These are phyloP conservation scores for Electrona antarctica DNA, from an alignment of 2,113 vertebrate species.

Conservation along the genomic window DNA sequence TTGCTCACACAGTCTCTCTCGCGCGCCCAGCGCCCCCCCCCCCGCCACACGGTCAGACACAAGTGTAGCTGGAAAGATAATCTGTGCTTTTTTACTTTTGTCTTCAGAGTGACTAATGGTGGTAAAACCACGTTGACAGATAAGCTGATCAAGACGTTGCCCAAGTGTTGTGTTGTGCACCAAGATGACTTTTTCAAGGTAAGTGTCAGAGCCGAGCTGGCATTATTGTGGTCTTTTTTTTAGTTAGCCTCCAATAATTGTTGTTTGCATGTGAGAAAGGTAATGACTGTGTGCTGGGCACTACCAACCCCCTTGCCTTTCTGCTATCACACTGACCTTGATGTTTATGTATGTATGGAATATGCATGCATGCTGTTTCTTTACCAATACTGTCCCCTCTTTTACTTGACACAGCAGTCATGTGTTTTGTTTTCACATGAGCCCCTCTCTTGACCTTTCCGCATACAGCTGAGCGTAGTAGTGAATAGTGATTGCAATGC, in stretches of 20 bases:
- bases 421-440: not conserved
- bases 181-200: slow-evolving; percentile 87
- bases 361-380: not conserved
- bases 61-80: not conserved
- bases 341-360: not conserved
- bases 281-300: not conserved
- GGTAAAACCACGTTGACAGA: slow-evolving; percentile 85
- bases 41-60: too few relatives aligned
- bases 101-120: slow-evolving; percentile 81
- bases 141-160: slow-evolving; percentile 76
- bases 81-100: slow-evolving; percentile 1
- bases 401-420: not conserved
- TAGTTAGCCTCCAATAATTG: not conserved
- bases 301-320: not conserved
- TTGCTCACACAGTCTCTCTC: too few relatives aligned
- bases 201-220: slow-evolving; percentile 46
- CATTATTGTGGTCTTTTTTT: not conserved
- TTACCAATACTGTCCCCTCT: not conserved
- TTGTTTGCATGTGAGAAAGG: slow-evolving; percentile 16
- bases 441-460: not conserved
- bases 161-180: slow-evolving; percentile 84
- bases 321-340: not conserved
- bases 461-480: not conserved
- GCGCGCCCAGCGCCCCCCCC: too few relatives aligned
- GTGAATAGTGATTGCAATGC: too few relatives aligned